A percentile compares a stretch with the other conserved stretches of the same genome.
Evolutionary conservation across 2,797 vertebrate genomes (phyloP).

Genomic region (Apogon hyalosoma): DNA sequence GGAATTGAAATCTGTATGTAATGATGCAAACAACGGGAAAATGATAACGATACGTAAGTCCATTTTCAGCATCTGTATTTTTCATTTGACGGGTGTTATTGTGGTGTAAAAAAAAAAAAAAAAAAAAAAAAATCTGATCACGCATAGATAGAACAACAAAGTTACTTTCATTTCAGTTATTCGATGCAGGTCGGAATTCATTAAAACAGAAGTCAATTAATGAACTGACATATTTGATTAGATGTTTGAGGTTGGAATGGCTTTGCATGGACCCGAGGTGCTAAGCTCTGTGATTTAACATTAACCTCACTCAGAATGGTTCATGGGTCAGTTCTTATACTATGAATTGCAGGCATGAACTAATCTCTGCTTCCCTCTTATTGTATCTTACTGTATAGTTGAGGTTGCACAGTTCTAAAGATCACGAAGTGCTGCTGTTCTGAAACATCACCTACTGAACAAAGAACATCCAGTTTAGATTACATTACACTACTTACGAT

Average conservation of each 20-base stretch:
- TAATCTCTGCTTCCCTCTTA: conserved; percentile 86
- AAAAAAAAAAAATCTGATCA: no score
- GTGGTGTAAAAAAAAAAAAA: background rate
- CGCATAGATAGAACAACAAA: no score
- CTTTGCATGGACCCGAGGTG: conserved; percentile 69
- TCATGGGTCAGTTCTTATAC: conserved; percentile 81
- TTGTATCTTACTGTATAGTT: conserved; percentile 53
- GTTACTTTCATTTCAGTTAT: no score
- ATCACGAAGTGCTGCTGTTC: background rate
- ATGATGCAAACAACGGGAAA: background rate
- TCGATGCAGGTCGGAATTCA: background rate
- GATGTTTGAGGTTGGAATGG: conserved; percentile 43
- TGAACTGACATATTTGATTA: conserved; percentile 8
- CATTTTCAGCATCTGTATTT: background rate
- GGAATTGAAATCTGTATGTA: background rate
- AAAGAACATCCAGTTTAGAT: background rate
- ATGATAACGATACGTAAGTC: background rate
- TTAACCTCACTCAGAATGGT: conserved; percentile 60
- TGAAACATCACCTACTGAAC: conserved; percentile 42
- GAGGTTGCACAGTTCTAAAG: conserved; percentile 64
- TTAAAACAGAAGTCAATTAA: background rate
- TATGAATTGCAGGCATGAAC: conserved; percentile 93
- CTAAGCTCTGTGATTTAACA: conserved; percentile 63
- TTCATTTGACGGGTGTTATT: background rate
- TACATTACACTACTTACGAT: background rate